phyloP scores from a whole-genome alignment of 2,888 invertebrate species.

The Parasteatoda lunata region DNA sequence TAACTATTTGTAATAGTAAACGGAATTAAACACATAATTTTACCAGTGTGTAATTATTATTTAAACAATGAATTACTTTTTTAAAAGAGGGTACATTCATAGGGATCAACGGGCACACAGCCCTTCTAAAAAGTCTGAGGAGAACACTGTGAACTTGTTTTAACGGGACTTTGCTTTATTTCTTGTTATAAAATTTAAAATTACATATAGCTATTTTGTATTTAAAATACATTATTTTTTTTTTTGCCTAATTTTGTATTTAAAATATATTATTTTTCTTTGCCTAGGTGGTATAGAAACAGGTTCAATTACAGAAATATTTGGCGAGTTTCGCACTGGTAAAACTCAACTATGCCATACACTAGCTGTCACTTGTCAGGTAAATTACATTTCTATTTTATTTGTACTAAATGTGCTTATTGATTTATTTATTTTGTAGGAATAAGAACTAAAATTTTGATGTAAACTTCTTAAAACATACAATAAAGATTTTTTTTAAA shows the following conservation, averaged over 20 bases:
- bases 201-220: neutral
- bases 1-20: too few species aligned
- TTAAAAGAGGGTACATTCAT: too few species aligned
- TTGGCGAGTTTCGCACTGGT: slow-evolving; percentile 98
- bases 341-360: slow-evolving; percentile 98
- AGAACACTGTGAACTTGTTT: too few species aligned
- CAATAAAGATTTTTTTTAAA: neutral
- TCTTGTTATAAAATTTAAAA: neutral
- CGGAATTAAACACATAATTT: too few species aligned
- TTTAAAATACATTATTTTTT: neutral
- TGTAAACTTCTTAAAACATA: too few species aligned
- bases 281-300: slow-evolving; percentile 91
- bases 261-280: neutral
- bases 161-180: neutral
- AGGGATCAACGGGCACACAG: too few species aligned
- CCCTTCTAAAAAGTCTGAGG: too few species aligned
- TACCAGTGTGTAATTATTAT: too few species aligned
- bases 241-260: slow-evolving; percentile 58
- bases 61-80: too few species aligned
- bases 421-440: too few species aligned
- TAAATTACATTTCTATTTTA: slow-evolving; percentile 73
- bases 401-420: neutral
- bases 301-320: slow-evolving; percentile 98
- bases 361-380: slow-evolving; percentile 97
- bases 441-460: too few species aligned